These are phyloP conservation scores for Leptopterna dolabrata DNA, from an alignment of 2,888 invertebrate species.

Conservation along the genomic window DNA sequence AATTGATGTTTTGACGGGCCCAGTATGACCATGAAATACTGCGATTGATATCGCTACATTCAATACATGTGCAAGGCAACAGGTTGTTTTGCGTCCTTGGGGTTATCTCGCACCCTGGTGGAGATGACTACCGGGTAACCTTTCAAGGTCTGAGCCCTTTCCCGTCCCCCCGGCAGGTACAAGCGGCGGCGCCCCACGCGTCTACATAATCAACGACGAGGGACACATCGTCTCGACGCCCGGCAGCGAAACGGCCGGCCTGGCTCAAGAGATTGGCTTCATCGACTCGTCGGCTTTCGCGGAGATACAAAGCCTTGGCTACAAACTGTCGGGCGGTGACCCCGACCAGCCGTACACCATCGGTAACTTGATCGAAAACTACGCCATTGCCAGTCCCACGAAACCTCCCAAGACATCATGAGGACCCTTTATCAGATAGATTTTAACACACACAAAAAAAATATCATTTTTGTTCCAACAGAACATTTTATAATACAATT, in stretches of 20 bases:
- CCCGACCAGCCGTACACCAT: not conserved
- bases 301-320: not conserved
- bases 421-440: not conserved
- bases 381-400: conserved; percentile 29
- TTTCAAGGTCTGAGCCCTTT: not conserved
- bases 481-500: not conserved
- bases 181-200: conserved; percentile 17
- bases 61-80: not conserved
- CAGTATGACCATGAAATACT: not conserved
- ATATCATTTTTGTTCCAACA: too few relatives aligned
- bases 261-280: conserved; percentile 16
- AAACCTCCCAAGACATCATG: not conserved
- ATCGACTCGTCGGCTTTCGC: conserved; percentile 1
- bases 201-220: conserved; percentile 46
- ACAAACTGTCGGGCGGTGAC: not conserved
- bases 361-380: conserved; percentile 35
- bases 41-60: not conserved
- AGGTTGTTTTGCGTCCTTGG: not conserved
- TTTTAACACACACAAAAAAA: not conserved
- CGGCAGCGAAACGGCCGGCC: not conserved
- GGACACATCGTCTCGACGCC: conserved; percentile 33
- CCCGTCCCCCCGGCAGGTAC: not conserved
- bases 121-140: not conserved
- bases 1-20: not conserved
- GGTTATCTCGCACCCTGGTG: not conserved